Conservation (phyloP, 2,797 vertebrate species). For the Manis crassicaudata region DNA sequence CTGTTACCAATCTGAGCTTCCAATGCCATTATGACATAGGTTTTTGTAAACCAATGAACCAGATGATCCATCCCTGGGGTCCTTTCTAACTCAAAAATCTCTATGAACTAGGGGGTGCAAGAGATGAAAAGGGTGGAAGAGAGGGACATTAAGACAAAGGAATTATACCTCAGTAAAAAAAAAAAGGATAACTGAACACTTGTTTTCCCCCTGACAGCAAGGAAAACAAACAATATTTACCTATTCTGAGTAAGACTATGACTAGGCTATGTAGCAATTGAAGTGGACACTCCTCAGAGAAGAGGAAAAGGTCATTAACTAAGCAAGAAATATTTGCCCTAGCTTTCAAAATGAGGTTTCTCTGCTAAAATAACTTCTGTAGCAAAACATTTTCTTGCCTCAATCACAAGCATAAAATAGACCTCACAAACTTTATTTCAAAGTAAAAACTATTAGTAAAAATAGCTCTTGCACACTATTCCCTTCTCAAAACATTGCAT, state of each 20-base stretch:
- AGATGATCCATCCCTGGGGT: neutral
- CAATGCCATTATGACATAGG: neutral
- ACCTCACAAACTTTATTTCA: neutral
- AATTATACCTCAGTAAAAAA: neutral
- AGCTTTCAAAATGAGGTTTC: constrained; percentile 16
- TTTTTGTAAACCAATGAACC: neutral
- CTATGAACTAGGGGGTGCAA: neutral
- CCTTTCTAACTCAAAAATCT: neutral
- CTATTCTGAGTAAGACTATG: neutral
- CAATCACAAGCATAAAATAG: constrained; percentile 10
- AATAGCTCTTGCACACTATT: neutral
- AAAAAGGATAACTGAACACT: neutral
- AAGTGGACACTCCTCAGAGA: neutral
- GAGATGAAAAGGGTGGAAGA: neutral
- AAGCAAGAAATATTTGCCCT: neutral
- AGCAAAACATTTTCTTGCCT: constrained; percentile 36
- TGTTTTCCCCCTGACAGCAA: neutral
- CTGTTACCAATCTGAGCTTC: neutral
- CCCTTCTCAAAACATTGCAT: neutral
- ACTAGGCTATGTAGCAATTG: neutral
- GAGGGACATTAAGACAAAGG: neutral
- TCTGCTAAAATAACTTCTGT: neutral
- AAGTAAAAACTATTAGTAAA: constrained; percentile 41
- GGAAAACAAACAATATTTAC: neutral
- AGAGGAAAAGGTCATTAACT: neutral